Evolutionary conservation across 2,113 vertebrate genomes (phyloP).

Genomic region (Aplodontia rufa): DNA sequence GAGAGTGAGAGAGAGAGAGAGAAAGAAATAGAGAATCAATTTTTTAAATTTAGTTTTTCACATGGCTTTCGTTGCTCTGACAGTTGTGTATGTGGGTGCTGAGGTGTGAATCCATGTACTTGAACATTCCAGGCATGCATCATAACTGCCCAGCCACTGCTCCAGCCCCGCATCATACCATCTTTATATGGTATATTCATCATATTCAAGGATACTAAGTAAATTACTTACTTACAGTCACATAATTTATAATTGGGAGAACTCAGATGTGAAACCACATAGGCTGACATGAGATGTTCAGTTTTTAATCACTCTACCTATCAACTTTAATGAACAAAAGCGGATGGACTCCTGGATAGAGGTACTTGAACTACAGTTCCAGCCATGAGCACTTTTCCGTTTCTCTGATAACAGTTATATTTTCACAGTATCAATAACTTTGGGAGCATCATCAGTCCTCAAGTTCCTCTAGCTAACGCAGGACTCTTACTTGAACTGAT

Average conservation of each 20-base stretch:
- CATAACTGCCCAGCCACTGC: too few species aligned
- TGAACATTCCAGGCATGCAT: too few species aligned
- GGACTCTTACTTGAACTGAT: not conserved
- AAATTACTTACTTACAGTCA: not conserved
- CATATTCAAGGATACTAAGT: not conserved
- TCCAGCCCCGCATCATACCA: too few species aligned
- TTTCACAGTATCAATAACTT: not conserved
- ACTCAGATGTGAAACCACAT: not conserved
- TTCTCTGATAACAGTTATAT: not conserved
- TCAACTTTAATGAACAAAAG: not conserved
- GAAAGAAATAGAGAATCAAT: too few species aligned
- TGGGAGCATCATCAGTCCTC: not conserved
- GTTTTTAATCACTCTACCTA: not conserved
- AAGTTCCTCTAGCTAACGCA: not conserved
- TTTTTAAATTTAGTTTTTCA: too few species aligned
- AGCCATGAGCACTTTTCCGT: not conserved
- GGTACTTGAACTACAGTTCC: not conserved
- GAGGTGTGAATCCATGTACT: too few species aligned
- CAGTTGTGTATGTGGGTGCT: too few species aligned
- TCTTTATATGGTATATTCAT: not conserved
- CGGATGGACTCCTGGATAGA: not conserved
- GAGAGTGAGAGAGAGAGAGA: too few species aligned
- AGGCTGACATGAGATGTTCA: not conserved
- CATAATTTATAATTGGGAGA: constrained; percentile 24
- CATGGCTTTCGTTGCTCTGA: too few species aligned